phyloP scores from a whole-genome alignment of 2,888 invertebrate genomes.

The Agrochola circellaris region DNA sequence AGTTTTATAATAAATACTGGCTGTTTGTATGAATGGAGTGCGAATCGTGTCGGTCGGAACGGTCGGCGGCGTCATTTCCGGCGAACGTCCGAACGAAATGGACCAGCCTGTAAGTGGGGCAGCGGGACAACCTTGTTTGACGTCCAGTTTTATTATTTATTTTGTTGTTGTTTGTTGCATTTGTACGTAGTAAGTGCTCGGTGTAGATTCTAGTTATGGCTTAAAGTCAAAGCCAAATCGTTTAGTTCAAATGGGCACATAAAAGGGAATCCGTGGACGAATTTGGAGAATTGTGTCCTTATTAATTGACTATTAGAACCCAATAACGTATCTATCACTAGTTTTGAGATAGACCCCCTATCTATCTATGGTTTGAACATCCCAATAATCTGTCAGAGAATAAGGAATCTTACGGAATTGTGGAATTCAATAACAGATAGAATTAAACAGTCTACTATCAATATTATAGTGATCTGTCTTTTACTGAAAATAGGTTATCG shows the following conservation, averaged over 20 bases:
- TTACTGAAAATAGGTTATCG: no score
- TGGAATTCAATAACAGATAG: no score
- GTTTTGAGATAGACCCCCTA: no score
- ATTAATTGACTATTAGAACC: background rate
- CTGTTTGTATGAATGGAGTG: conserved; percentile 43
- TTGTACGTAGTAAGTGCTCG: background rate
- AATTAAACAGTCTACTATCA: no score
- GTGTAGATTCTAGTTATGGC: background rate
- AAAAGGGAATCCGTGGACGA: no score
- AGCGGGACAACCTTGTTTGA: conserved; percentile 40
- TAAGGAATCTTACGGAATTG: no score
- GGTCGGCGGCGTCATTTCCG: conserved; percentile 63
- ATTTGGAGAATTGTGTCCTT: background rate
- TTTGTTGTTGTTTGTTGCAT: conserved; percentile 22
- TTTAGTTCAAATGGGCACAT: no score
- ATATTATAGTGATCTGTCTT: no score
- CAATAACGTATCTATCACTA: no score
- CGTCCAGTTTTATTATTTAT: conserved; percentile 50
- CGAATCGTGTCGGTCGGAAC: conserved; percentile 53
- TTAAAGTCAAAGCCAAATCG: background rate
- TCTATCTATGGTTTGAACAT: no score
- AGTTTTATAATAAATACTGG: conserved; percentile 26
- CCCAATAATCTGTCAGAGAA: no score
- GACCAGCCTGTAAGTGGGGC: conserved; percentile 56
- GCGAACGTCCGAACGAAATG: conserved; percentile 52